Evolutionary conservation across 2,113 vertebrate genomes (phyloP), one percentile per base, ranked within the genome.

Genomic region (Terrapene triunguis): DNA sequence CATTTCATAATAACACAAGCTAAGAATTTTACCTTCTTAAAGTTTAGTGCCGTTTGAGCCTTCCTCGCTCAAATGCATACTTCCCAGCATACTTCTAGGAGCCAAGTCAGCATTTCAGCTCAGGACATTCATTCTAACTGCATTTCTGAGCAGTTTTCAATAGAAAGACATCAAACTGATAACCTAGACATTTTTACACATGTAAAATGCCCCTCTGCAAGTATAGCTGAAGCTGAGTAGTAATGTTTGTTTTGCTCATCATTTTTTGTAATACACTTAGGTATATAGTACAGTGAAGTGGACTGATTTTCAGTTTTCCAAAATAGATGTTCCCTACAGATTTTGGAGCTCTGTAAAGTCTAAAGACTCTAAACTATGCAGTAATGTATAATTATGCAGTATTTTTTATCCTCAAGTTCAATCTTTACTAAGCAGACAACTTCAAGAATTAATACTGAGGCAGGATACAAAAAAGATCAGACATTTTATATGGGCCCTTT

Each of bases 121-220:
- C 5, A 11, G 53, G 29, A 59, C 57, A 76, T 82, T 92, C 86
- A 76, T 92, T 54, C 21, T 76, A 82, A 53, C 69, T 92, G 47
- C 65, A 92, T 82, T 91, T 92, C 80, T 87, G 80, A 78, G 80
- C 44, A 87, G 69, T 62, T 78, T 87, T 79, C 80, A 82, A 47
- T 80, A 82, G 62, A 91, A 50, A 82, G 12, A 9, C 57, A 82
- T 82, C 55, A 81, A 91, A 91, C 13, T 57, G 51, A 78, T 82
- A 82, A n/a, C 12, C 55, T 92, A 44, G 54, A n/a, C 42, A 65
- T 80, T 35, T 65, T 82, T 85, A 57, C 59, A 85, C 4, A 51
- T 54, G 62, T 44, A 16, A 48, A 53, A 24, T 48, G 22, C 72
- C 38, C n/a, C 53, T 47, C 38, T 85, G 47, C 50, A 47, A 69